Conservation (phyloP, 2,113 vertebrate genomes). For the Eudorcas thomsonii region DNA sequence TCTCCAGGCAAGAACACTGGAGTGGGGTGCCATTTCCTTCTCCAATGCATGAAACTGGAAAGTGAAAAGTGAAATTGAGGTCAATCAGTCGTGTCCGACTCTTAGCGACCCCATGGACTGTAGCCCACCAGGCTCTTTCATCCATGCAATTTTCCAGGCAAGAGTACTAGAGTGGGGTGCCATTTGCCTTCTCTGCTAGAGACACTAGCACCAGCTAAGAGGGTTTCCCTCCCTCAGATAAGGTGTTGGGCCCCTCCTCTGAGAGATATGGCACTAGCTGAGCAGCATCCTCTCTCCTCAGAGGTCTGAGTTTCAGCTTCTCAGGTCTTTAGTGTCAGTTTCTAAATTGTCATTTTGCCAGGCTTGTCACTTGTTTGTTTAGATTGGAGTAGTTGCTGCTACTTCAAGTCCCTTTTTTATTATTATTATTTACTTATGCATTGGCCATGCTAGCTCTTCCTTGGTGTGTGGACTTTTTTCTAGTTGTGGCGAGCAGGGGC, state of each 20-base stretch:
- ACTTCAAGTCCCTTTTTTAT: background rate
- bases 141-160: too few species aligned
- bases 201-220: background rate
- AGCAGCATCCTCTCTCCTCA: background rate
- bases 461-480: background rate
- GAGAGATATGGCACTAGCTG: accelerated
- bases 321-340: background rate
- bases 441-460: background rate
- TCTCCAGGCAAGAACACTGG: too few species aligned
- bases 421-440: background rate
- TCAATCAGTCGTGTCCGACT: accelerated
- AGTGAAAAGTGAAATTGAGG: too few species aligned
- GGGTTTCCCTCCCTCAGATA: background rate
- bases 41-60: too few species aligned
- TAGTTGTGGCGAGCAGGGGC: accelerated
- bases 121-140: too few species aligned
- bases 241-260: background rate
- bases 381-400: background rate
- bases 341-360: background rate
- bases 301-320: background rate
- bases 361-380: background rate
- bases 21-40: too few species aligned
- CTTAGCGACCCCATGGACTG: too few species aligned
- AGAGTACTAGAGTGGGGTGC: too few species aligned
- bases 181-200: background rate